Percentiles rank a stretch among this genome's conserved stretches.
phyloP scores from a whole-genome alignment of 2,888 invertebrate genomes.

The Philaethria dido region DNA sequence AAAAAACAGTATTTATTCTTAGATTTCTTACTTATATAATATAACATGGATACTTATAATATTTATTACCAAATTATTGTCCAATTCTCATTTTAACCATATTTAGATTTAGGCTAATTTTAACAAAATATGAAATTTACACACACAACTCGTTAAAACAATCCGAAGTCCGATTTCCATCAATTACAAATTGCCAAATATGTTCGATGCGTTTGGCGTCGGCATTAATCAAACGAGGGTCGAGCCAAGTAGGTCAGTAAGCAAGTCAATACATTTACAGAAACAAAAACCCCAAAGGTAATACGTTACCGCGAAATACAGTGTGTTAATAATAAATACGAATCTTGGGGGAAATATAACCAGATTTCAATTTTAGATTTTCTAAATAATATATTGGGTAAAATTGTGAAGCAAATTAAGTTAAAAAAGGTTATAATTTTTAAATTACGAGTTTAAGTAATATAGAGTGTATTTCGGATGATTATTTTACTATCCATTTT shows the following conservation, averaged over 20 bases:
- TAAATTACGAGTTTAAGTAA: too few species aligned
- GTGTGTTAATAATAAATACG: slow-evolving; percentile 23
- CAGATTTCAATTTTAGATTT: not conserved
- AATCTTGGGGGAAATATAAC: slow-evolving; percentile 8
- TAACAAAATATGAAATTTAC: too few species aligned
- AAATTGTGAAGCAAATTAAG: not conserved
- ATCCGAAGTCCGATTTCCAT: slow-evolving; percentile 20
- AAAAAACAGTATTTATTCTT: too few species aligned
- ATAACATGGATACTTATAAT: too few species aligned
- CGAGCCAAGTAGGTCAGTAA: slow-evolving; percentile 37
- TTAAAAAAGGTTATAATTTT: too few species aligned
- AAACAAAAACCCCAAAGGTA: slow-evolving; percentile 31
- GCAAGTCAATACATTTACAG: slow-evolving; percentile 38
- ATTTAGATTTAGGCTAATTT: too few species aligned
- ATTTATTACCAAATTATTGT: too few species aligned
- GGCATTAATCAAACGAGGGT: slow-evolving; percentile 35
- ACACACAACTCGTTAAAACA: slow-evolving; percentile 3
- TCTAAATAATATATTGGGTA: not conserved
- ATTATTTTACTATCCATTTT: too few species aligned
- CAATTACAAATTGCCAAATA: slow-evolving; percentile 32
- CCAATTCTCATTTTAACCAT: too few species aligned
- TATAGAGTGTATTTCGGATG: too few species aligned
- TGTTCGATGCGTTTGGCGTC: slow-evolving; percentile 26
- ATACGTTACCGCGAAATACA: slow-evolving; percentile 12
- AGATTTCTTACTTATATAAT: too few species aligned